Percentiles rank a stretch among this genome's conserved stretches.
Evolutionary conservation across 1,140 invertebrate genomes (phyloP).

Genomic region (Platyscapa corneri): DNA sequence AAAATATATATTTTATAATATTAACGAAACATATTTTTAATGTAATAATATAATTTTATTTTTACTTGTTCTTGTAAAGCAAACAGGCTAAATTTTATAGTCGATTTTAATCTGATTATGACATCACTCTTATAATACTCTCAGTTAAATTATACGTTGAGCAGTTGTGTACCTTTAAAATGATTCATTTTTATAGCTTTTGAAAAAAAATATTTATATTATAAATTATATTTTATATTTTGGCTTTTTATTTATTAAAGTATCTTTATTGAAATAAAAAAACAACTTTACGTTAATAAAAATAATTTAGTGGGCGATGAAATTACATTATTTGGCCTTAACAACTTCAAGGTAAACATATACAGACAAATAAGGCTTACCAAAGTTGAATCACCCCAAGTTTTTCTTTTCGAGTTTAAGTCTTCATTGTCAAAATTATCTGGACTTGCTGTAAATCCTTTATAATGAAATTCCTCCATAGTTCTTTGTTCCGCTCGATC

Average conservation of each 20-base stretch:
- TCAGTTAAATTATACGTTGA: neutral
- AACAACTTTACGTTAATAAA: neutral
- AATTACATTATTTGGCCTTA: neutral
- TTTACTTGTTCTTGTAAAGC: neutral
- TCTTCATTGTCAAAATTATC: conserved; percentile 19
- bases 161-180: neutral
- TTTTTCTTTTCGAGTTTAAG: conserved; percentile 22
- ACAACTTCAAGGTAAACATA: neutral
- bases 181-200: neutral
- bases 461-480: conserved; percentile 70
- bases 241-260: neutral
- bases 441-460: conserved; percentile 43
- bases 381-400: conserved; percentile 32
- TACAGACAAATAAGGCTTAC: conserved; percentile 21
- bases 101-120: neutral
- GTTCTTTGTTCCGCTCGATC: conserved; percentile 86
- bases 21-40: neutral
- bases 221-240: neutral
- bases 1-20: too few species aligned
- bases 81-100: neutral
- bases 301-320: neutral
- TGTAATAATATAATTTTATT: neutral
- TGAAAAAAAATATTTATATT: neutral
- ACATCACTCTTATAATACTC: conserved; percentile 8
- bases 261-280: neutral